Conservation (phyloP, 1,140 invertebrate species). For the Mya arenaria region DNA sequence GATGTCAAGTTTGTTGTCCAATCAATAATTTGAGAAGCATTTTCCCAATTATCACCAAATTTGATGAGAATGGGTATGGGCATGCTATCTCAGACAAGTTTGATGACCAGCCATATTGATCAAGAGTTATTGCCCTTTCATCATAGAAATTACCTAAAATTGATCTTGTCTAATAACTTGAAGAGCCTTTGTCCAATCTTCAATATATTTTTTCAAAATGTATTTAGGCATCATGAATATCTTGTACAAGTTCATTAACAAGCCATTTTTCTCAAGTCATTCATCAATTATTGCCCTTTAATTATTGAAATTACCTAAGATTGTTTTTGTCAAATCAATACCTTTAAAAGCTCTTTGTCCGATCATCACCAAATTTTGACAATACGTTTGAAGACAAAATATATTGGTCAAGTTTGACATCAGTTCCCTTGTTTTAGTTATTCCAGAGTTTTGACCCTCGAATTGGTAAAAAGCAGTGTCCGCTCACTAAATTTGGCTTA, state of each 20-base stretch:
- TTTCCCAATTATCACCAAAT: not conserved
- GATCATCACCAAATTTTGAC: not conserved
- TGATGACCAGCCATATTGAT: not conserved
- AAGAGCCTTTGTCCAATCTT: not conserved
- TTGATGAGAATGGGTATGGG: not conserved
- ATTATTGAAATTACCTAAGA: not conserved
- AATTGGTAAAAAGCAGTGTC: too few species aligned
- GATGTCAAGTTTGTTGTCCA: too few species aligned
- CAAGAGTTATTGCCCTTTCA: not conserved
- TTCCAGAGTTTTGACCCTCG: too few species aligned
- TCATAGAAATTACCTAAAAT: not conserved
- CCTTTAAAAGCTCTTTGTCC: not conserved
- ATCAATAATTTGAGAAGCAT: not conserved
- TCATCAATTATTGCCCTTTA: not conserved
- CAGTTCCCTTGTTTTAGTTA: too few species aligned
- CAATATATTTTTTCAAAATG: not conserved
- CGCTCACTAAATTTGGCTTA: too few species aligned
- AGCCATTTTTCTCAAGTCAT: not conserved
- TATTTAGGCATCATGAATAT: not conserved
- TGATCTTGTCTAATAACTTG: not conserved
- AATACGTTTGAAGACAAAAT: not conserved
- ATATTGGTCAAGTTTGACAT: too few species aligned
- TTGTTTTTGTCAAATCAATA: not conserved
- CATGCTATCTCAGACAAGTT: not conserved
- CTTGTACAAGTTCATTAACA: not conserved